Base-by-base conservation (phyloP, 2,113 vertebrate genomes). In the Helogale parvula region DNA sequence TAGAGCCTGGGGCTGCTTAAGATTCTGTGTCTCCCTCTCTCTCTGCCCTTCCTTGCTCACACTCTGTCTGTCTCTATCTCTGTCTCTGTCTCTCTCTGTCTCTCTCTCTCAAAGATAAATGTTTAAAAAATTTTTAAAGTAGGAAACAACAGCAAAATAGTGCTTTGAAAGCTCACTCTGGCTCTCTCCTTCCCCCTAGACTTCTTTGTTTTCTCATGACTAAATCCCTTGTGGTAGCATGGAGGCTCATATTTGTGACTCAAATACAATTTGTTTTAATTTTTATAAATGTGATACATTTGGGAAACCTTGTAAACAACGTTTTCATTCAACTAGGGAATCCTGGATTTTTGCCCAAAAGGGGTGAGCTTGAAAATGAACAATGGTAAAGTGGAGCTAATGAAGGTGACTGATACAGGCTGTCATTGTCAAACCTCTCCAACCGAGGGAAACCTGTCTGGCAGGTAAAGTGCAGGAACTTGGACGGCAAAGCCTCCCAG, bases 361-460 rank as follows among this genome's bases (percentile, higher is more conserved):
- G 38, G 14, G 50, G 63, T 4, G 57, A 60, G 57, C 57, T 60
- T 21, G 2, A 21, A 87, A 88, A 71, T 45, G 38, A 81, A 97
- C 86, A 72, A 90, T 16, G 81, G 68, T 76, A 92, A 96, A 95
- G 82, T 5, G 21, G 88, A 35, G 52, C 52, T n/a, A 7, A 47
- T 21, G 23, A 16, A 12, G 15, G 4, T 77, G 72, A 57, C 6
- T 74, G 74, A 98, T 90, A 98, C 98, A 97, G 86, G 38, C 35
- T 57, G 1, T 33, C 97, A 97, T 97, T 98, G 98, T 98, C 57
- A 5, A 0, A 54, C 68, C 21, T 80, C 84, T n/a, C 87, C n/a
- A 71, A 12, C 88, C 87, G 33, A 10, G 76, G 66, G 88, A 97
- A 98, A 97, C 98, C 96, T 96, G 97, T 95, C 91, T 38, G 13